Conservation (phyloP, 1,140 invertebrate species). For the Homarus americanus region DNA sequence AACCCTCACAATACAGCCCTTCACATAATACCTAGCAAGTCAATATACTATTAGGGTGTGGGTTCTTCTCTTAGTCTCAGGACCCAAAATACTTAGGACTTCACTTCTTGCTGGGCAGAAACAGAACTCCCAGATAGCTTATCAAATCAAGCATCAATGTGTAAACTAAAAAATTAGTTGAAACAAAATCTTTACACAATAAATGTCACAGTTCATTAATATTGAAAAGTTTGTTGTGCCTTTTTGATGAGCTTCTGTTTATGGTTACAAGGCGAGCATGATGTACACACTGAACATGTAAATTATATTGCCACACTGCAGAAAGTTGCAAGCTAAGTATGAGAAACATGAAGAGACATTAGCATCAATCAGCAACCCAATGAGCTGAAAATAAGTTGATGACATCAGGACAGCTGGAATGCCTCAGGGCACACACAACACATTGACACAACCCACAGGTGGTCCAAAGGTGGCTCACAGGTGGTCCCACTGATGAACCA, state of each 20-base stretch:
- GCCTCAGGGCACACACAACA: slow-evolving; percentile 35
- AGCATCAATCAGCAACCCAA: slow-evolving; percentile 61
- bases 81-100: slow-evolving; percentile 36
- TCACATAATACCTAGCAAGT: slow-evolving; percentile 52
- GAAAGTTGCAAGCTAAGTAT: slow-evolving; percentile 49
- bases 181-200: neutral
- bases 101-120: slow-evolving; percentile 29
- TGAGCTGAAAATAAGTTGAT: slow-evolving; percentile 66
- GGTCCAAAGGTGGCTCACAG: slow-evolving; percentile 5
- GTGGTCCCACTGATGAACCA: too few species aligned
- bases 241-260: slow-evolving; percentile 48
- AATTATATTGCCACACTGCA: slow-evolving; percentile 63
- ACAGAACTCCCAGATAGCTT: slow-evolving; percentile 37
- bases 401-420: slow-evolving; percentile 35
- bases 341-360: slow-evolving; percentile 57
- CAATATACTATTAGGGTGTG: slow-evolving; percentile 36
- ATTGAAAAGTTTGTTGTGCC: neutral
- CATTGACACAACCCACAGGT: slow-evolving; percentile 59
- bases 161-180: neutral
- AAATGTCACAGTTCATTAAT: too few species aligned
- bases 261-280: slow-evolving; percentile 47
- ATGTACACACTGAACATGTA: slow-evolving; percentile 43
- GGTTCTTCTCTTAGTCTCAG: slow-evolving; percentile 38
- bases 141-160: slow-evolving; percentile 24
- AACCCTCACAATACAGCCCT: slow-evolving; percentile 57